Percentiles rank a stretch among this genome's conserved stretches.
phyloP scores from a whole-genome alignment of 2,888 invertebrate species.

The Metacarcinus magister region DNA sequence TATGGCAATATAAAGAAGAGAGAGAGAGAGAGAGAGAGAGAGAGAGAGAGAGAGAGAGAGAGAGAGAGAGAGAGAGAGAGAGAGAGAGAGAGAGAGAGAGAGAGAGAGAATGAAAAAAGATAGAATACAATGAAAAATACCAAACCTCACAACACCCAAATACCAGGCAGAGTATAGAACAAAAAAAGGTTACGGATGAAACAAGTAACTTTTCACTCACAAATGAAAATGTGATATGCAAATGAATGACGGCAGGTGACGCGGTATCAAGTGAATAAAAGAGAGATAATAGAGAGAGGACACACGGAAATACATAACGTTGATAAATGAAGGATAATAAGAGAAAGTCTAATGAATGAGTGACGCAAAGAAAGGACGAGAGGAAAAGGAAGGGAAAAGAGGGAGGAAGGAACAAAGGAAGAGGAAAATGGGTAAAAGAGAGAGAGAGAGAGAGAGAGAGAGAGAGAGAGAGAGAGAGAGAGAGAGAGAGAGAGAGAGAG shows the following conservation, averaged over 20 bases:
- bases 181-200: neutral
- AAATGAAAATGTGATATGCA: neutral
- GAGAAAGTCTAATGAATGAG: too few species aligned
- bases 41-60: slow-evolving; percentile 26
- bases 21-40: neutral
- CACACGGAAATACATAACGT: too few species aligned
- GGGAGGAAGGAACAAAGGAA: too few species aligned
- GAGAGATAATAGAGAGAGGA: too few species aligned
- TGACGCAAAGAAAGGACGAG: too few species aligned
- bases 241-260: neutral
- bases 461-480: slow-evolving; percentile 48
- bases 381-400: too few species aligned
- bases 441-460: neutral
- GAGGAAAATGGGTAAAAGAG: too few species aligned
- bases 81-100: neutral
- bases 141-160: neutral
- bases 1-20: too few species aligned
- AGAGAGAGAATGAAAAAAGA: neutral
- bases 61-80: slow-evolving; percentile 26
- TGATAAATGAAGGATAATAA: too few species aligned
- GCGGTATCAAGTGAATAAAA: too few species aligned
- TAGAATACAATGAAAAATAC: neutral
- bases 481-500: slow-evolving; percentile 55
- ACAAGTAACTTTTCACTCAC: neutral
- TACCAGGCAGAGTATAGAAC: neutral